Percentiles rank a stretch among this genome's conserved stretches.
These are phyloP conservation scores for Sphecodes monilicornis DNA, from an alignment of 2,888 invertebrate genomes.

Conservation along the genomic window DNA sequence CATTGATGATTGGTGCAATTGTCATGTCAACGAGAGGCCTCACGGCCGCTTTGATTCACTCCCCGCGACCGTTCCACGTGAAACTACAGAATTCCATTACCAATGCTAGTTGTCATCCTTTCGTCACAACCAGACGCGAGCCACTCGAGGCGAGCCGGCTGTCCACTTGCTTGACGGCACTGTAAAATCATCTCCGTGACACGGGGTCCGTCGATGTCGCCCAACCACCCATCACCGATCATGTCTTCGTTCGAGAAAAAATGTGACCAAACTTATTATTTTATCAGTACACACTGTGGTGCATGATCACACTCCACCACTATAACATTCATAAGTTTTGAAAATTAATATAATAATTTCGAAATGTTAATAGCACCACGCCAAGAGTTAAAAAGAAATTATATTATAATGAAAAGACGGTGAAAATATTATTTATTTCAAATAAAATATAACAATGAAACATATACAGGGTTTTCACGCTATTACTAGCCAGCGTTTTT, in stretches of 20 bases:
- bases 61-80: conserved; percentile 50
- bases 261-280: not conserved
- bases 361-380: too few relatives aligned
- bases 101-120: conserved; percentile 60
- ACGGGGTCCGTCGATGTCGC: not conserved
- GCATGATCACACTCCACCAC: not conserved
- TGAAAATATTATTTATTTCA: too few relatives aligned
- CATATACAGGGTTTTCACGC: too few relatives aligned
- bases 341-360: too few relatives aligned
- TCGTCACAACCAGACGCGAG: conserved; percentile 54
- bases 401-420: too few relatives aligned
- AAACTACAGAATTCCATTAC: conserved; percentile 69
- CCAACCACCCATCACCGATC: not conserved
- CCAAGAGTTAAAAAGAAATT: too few relatives aligned
- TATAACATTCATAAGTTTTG: too few relatives aligned
- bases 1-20: conserved; percentile 71
- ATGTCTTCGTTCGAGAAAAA: not conserved
- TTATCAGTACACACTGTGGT: not conserved
- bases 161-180: conserved; percentile 43
- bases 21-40: conserved; percentile 69
- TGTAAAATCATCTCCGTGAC: conserved; percentile 33
- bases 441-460: too few relatives aligned
- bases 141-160: conserved; percentile 32
- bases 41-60: conserved; percentile 65
- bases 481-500: too few relatives aligned